Base-by-base conservation (phyloP, 1,140 invertebrate species). In the Tyrophagus putrescentiae region DNA sequence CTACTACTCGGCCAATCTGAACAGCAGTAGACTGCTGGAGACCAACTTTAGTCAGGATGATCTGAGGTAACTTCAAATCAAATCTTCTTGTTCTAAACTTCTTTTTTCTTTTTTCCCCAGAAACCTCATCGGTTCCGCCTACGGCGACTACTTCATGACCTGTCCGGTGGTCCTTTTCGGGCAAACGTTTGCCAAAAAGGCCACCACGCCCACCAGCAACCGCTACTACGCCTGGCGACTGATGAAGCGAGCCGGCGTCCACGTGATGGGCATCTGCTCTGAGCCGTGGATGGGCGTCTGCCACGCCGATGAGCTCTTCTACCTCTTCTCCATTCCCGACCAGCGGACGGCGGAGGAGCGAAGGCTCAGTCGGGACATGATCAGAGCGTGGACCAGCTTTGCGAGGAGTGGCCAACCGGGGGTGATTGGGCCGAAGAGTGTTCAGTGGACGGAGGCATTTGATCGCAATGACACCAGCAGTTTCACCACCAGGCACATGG, bases 261-360 rank as follows among this genome's bases (percentile, higher is more conserved):
- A 48, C 31, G 45, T 48, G 45, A 48, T 48, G 45, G 21, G 21
- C 23, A 18, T 18, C 6, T 48, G 45, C 18, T 13, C 9, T 25
- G 13, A 48, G 7, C 21, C 23, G 7, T 48, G 45, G 45, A 48
- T 48, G 45, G 45, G 45, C 18, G 45, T 48, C 7, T 48, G 45
- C 31, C 45, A 48, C 31, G 45, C 45, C 18, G 45, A 48, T 48
- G 45, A 48, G 31, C 45, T 48, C 23, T 48, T 48, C 45, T 48
- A 48, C 31, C 18, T 48, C 21, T 48, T 48, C 18, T 25, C 18
- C 7, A 48, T 48, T 48, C 45, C 45, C 7, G 45, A 48, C 7
- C 45, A 48, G 31, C 13, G 9, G 7, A 48, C 45, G 23, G 7
- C 7, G 31, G 18, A 18, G 23, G 45, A 48, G 31, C 23, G 9